Percentiles rank a stretch among this genome's conserved stretches.
Evolutionary conservation across 2,797 vertebrate genomes (phyloP).

Genomic region (Gymnoscopelus braueri): DNA sequence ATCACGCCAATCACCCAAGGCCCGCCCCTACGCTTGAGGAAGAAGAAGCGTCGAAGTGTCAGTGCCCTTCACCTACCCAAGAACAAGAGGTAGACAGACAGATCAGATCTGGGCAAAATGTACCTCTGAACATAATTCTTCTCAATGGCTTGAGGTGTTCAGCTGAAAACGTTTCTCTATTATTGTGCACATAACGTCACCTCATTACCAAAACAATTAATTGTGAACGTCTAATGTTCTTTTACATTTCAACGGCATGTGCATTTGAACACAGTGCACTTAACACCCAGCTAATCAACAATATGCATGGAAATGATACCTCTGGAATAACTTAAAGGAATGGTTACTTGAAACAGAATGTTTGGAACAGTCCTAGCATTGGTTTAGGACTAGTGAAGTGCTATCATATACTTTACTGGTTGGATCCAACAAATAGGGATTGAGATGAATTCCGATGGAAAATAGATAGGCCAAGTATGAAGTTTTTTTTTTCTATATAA

Average conservation of each 20-base stretch:
- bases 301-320: too few species aligned
- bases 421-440: background rate
- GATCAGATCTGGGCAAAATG: conserved; percentile 38
- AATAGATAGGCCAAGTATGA: too few species aligned
- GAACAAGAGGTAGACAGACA: conserved; percentile 63
- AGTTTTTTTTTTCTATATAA: too few species aligned
- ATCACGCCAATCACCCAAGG: conserved; percentile 76
- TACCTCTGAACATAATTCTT: background rate
- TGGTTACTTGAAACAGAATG: too few species aligned
- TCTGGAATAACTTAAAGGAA: too few species aligned
- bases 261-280: too few species aligned
- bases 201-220: too few species aligned
- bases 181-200: too few species aligned
- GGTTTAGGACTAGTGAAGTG: background rate
- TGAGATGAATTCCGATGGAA: background rate
- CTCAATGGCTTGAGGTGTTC: background rate
- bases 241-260: too few species aligned
- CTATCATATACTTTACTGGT: background rate
- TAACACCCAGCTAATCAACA: too few species aligned
- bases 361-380: too few species aligned
- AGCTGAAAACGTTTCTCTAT: background rate
- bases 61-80: conserved; percentile 67
- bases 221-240: too few species aligned
- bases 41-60: conserved; percentile 67
- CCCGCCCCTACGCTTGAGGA: conserved; percentile 51